phyloP scores from a whole-genome alignment of 2,888 invertebrate genomes.

The Coleophora deauratella region DNA sequence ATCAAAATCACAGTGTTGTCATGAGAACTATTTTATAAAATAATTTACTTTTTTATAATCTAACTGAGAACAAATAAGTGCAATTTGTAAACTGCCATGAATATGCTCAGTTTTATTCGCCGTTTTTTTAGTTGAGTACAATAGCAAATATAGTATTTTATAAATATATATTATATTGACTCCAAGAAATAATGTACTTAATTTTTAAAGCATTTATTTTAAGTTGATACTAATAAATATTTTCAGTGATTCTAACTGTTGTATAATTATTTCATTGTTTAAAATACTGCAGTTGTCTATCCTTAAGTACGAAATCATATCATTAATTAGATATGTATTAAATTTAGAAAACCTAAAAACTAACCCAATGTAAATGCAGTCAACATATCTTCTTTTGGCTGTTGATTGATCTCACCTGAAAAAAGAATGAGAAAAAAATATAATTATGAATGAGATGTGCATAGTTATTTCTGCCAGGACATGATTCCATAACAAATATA shows the following conservation, averaged over 20 bases:
- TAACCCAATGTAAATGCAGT: background rate
- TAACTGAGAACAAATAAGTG: conserved; percentile 3
- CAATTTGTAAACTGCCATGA: conserved; percentile 35
- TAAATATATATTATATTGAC: conserved; percentile 10
- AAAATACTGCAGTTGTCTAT: background rate
- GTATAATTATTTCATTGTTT: too few relatives aligned
- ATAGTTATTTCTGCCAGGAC: too few relatives aligned
- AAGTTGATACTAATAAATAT: conserved; percentile 62
- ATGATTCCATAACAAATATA: too few relatives aligned
- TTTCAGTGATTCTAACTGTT: conserved; percentile 37
- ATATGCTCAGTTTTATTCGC: conserved; percentile 44
- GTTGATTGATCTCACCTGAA: conserved; percentile 3
- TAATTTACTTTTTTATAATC: conserved; percentile 4
- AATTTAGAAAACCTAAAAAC: background rate
- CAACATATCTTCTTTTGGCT: background rate
- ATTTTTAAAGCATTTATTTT: conserved; percentile 39
- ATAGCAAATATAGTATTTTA: conserved; percentile 7
- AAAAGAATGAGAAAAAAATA: conserved; percentile 2
- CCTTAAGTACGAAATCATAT: background rate
- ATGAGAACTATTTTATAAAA: background rate
- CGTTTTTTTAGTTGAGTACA: conserved; percentile 17
- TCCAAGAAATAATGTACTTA: conserved; percentile 26
- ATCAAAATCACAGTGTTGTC: too few relatives aligned
- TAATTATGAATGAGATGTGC: too few relatives aligned
- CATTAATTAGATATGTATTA: too few relatives aligned